Conservation (phyloP, 35 echinoderm and acorn worm species). For the Apostichopus parvimensis region DNA sequence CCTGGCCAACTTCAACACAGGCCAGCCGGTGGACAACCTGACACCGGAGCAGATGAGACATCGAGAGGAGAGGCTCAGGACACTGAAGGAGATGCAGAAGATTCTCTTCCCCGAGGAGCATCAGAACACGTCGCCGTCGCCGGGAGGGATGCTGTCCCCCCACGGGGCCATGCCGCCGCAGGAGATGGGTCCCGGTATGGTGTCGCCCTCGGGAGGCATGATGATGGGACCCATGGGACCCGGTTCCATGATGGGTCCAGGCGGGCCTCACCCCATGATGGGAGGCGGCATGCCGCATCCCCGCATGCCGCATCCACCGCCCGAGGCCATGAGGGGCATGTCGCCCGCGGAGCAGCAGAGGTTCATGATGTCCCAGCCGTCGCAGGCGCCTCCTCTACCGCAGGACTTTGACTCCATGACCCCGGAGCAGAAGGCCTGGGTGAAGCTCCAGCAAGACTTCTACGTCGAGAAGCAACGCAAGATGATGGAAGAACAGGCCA, state of each 20-base stretch:
- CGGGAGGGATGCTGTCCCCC: constrained; percentile 84
- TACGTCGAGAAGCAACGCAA: constrained; percentile 84
- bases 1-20: constrained; percentile 69
- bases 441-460: constrained; percentile 95
- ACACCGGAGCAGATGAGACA: constrained; percentile 96
- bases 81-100: constrained; percentile 91
- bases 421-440: constrained; percentile 87
- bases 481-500: constrained; percentile 76
- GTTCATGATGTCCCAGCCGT: constrained; percentile 75
- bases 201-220: constrained; percentile 62
- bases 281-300: constrained; percentile 61
- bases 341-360: constrained; percentile 71
- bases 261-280: constrained; percentile 60
- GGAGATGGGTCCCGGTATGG: constrained; percentile 68
- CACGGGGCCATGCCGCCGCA: constrained; percentile 73
- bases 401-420: constrained; percentile 90
- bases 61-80: constrained; percentile 82
- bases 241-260: constrained; percentile 62
- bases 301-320: constrained; percentile 65
- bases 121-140: constrained; percentile 67
- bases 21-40: constrained; percentile 85
- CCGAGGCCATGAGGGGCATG: constrained; percentile 66
- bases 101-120: constrained; percentile 92
- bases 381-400: constrained; percentile 70
- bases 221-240: constrained; percentile 63